These are phyloP conservation scores for Pegoplata infirma DNA, from an alignment of 2,888 invertebrate species.

Conservation along the genomic window DNA sequence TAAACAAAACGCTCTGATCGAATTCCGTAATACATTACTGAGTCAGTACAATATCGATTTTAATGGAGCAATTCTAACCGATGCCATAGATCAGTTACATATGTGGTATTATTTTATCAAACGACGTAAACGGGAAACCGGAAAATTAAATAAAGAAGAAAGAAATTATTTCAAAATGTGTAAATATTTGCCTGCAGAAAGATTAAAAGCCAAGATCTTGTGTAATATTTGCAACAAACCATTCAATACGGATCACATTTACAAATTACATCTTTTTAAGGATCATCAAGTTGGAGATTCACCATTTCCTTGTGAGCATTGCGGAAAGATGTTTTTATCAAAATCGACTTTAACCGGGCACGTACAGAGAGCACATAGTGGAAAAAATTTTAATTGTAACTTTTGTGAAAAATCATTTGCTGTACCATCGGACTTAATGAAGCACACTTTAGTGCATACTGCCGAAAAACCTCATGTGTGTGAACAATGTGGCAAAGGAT, in stretches of 20 bases:
- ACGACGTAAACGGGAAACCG: conserved; percentile 37
- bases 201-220: conserved; percentile 64
- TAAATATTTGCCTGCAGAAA: conserved; percentile 66
- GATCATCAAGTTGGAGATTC: conserved; percentile 70
- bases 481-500: conserved; percentile 71
- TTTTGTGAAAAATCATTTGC: conserved; percentile 69
- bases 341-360: conserved; percentile 66
- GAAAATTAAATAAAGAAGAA: conserved; percentile 59
- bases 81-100: conserved; percentile 67
- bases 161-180: conserved; percentile 67
- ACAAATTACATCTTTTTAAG: conserved; percentile 69
- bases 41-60: conserved; percentile 61
- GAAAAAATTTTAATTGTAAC: conserved; percentile 68
- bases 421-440: conserved; percentile 67
- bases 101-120: conserved; percentile 69
- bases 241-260: conserved; percentile 66
- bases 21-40: conserved; percentile 64
- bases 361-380: conserved; percentile 68
- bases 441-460: conserved; percentile 69
- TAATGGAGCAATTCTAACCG: conserved; percentile 68
- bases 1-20: conserved; percentile 66
- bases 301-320: conserved; percentile 68
- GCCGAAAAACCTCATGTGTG: conserved; percentile 69
- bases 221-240: conserved; percentile 68
- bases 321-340: conserved; percentile 68